Percentiles rank a stretch among this genome's conserved stretches.
phyloP scores from a whole-genome alignment of 2,113 vertebrate species.

The Aix galericulata region DNA sequence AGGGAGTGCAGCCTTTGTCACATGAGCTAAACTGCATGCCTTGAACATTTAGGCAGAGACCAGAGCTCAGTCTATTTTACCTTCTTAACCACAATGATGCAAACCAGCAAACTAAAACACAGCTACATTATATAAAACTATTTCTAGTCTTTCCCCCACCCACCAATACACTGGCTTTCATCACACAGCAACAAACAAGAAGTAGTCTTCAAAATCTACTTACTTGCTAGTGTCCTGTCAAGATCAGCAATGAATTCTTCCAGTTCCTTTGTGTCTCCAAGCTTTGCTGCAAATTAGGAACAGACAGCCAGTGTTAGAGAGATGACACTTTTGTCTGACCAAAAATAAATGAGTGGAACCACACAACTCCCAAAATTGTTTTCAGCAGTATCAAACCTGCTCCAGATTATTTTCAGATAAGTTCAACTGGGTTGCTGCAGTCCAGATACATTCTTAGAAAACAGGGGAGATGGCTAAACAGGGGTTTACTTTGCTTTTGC shows the following conservation, averaged over 20 bases:
- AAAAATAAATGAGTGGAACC: neutral
- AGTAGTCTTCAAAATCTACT: slow-evolving; percentile 64
- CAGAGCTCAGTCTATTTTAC: neutral
- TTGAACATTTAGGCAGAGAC: neutral
- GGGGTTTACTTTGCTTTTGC: too few species aligned
- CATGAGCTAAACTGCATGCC: neutral
- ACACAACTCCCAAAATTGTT: rapidly evolving
- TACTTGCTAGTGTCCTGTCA: slow-evolving; percentile 94
- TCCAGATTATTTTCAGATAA: neutral
- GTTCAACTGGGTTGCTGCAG: neutral
- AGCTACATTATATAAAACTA: neutral
- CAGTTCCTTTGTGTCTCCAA: slow-evolving; percentile 96
- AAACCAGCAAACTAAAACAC: neutral
- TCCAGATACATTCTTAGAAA: neutral
- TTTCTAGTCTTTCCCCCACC: neutral
- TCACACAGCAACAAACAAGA: neutral
- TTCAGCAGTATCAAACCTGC: neutral
- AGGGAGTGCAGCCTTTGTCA: neutral
- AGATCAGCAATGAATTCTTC: slow-evolving; percentile 98
- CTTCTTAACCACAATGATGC: neutral
- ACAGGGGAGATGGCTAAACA: neutral
- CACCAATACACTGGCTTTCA: neutral
- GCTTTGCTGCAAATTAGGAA: slow-evolving; percentile 85
- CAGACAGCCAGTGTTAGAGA: neutral
- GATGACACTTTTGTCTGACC: neutral